Base-by-base conservation (phyloP, 2,888 invertebrate genomes). In the Polydesmus complanatus region DNA sequence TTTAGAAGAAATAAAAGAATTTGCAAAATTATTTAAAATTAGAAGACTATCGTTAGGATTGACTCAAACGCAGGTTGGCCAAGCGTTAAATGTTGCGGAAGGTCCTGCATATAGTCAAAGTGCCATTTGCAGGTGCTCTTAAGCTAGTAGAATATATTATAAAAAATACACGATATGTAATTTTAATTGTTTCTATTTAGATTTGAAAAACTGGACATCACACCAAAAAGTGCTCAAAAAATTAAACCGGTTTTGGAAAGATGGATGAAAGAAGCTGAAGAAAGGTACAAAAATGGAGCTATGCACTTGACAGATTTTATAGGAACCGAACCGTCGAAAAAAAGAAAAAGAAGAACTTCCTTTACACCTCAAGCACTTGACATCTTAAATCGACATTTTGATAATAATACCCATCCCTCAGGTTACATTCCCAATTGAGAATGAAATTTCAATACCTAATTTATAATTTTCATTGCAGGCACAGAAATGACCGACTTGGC, bases 181-280 rank as follows among this genome's bases (percentile, higher is more conserved):
- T 78, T 76, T 79, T 78, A 75, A 75, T 55, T 3, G 14, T 26
- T 26, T 55, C 25, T 23, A 22, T 23, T 74, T 79, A 93, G 93
- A 87, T 96, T 96, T 83, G 96, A 96, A 81, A 96, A 96, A 81
- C 81, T 96, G 79, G 96, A 96, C 80, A 96, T 96, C 73, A 96
- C 96, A 73, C 96, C 96, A 74, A 95, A 96, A 81, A 95, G 95
- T 81, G 96, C 96, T 72, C 93, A 94, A 81, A 96, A 96, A 83
- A 96, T 96, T 75, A 95, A 95, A 78, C 96, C 96, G 68, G 96
- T 96, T 70, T 82, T 96, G 74, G 96, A 96, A 78, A 83, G 89
- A 77, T 96, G 96, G 96, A 95, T 96, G 94, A 88, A 88, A 77
- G 95, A 96, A 78, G 95, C 95, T 60, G 95, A 96, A 80, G 93